Evolutionary conservation across 2,888 invertebrate genomes (phyloP), one percentile per base, ranked within the genome.

Genomic region (Drosophila limbata): DNA sequence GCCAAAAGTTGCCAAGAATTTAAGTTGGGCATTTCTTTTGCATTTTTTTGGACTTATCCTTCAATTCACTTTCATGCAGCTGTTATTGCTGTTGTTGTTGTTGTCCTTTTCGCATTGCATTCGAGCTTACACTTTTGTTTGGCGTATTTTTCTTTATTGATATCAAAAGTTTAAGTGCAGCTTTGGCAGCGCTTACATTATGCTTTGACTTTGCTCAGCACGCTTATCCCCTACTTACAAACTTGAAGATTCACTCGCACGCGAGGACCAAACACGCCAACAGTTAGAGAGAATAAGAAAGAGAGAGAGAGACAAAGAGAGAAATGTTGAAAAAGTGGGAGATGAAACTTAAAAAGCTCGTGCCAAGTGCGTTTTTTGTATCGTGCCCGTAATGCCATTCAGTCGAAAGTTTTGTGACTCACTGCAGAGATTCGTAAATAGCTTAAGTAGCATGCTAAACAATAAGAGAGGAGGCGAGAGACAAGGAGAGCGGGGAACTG

Each of bases 131-230:
- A 64, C 59, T 66, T 75, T 68, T 56, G 44, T 51, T 61, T 62
- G 50, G 47, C 59, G 62, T 69, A 50, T 63, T 56, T 53, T 67
- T 53, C 68, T 60, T 79, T 88, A 87, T 88, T 88, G 87, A 88
- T 88, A 88, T 87, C 81, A 81, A 85, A 84, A 84, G 89, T 86
- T 84, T 84, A 84, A 84, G 87, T 87, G 77, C 84, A 87, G 84
- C 87, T 88, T 85, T 84, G 84, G 79, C 69, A 60, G 77, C 59
- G 84, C 84, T 87, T 85, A 87, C 85, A 87, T 80, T 87, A 84
- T 78, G 82, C 82, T 79, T 79, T 84, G 70, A 63, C 68, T 75
- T 64, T 69, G 74, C 81, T 84, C 76, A 77, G 45, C 67, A 69
- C 73, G 65, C 73, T 87, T 87, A 87, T 84, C 88, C 81, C 25